Percentiles rank a stretch among this genome's conserved stretches.
phyloP scores from a whole-genome alignment of 1,140 invertebrate species.

The Charaxes varanes region DNA sequence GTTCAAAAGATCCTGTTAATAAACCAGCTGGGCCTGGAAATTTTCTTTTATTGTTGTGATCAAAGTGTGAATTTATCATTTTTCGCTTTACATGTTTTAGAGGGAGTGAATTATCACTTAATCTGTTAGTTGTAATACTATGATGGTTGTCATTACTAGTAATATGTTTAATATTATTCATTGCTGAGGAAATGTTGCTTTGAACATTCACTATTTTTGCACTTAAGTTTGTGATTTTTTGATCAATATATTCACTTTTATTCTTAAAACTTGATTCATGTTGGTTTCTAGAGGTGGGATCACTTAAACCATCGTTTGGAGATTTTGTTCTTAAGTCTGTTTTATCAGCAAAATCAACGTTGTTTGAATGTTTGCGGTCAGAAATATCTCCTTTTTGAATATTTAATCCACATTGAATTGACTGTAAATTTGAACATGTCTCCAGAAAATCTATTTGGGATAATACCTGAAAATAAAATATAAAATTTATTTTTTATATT shows the following conservation, averaged over 20 bases:
- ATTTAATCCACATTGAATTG: not conserved
- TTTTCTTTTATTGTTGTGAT: constrained; percentile 56
- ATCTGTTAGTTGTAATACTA: constrained; percentile 2
- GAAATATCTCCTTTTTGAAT: not conserved
- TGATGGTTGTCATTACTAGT: too few species aligned
- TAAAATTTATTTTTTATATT: not conserved
- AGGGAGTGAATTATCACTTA: constrained; percentile 22
- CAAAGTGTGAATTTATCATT: constrained; percentile 57
- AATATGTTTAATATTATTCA: too few species aligned
- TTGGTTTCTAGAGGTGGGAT: too few species aligned
- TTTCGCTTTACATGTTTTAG: constrained; percentile 51
- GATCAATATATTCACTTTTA: too few species aligned
- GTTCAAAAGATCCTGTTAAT: constrained; percentile 38
- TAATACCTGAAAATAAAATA: constrained; percentile 38
- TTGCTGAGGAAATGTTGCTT: too few species aligned
- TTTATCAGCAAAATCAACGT: too few species aligned
- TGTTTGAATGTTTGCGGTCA: too few species aligned
- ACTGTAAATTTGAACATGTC: not conserved
- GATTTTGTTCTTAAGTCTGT: too few species aligned
- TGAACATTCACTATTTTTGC: too few species aligned
- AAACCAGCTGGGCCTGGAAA: constrained; percentile 63
- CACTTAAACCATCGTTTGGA: too few species aligned
- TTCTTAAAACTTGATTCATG: too few species aligned
- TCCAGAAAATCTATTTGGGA: constrained; percentile 51
- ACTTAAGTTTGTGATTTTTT: too few species aligned